Base-by-base conservation (phyloP, 1,140 invertebrate genomes). In the Conopomorpha cramerella region DNA sequence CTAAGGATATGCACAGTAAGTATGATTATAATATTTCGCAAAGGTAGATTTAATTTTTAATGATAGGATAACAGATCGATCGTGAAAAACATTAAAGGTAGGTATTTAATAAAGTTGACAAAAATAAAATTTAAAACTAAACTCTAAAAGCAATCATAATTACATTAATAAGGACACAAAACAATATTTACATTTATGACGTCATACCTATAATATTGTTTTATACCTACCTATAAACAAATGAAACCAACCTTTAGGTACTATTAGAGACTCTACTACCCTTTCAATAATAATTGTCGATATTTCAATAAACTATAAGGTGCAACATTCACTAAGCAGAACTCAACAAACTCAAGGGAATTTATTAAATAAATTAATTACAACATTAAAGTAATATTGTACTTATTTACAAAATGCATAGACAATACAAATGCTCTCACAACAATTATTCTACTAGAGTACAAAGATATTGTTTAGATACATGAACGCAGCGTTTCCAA, bases 351-450 rank as follows among this genome's bases (percentile, higher is more conserved):
- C 63, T 70, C 59, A 70, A 60, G 64, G 63, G 64, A 68, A 62
- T n/a, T n/a, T n/a, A n/a, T 67, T 62, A 41, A 71, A 71, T 72
- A 68, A 72, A 70, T 74, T 70, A 74, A 64, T 63, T 58, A 62
- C 55, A 49, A 42, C 51, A 49, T 54, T 47, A 55, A 39, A 45
- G 57, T 45, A 46, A 51, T 49, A 53, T 71, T 71, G 64, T 68
- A 70, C 63, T 70, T 74, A 72, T 71, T 67, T 71, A 71, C 64
- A 72, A 71, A 71, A 74, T 74, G 66, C 66, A 67, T 52, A 58
- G 60, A 30, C 17, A 37, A 19, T 30, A 23, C 35, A 29, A 29
- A n/a, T 29, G 8, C 28, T 29, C 19, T 23, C 19, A 23, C 19
- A 23, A 4, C 19, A 10, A 23, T 23, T 23, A 23, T 10, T n/a